A percentile compares a stretch with the other conserved stretches of the same genome.
phyloP scores from a whole-genome alignment of 2,888 invertebrate species.

The Drosophila acutilabella region DNA sequence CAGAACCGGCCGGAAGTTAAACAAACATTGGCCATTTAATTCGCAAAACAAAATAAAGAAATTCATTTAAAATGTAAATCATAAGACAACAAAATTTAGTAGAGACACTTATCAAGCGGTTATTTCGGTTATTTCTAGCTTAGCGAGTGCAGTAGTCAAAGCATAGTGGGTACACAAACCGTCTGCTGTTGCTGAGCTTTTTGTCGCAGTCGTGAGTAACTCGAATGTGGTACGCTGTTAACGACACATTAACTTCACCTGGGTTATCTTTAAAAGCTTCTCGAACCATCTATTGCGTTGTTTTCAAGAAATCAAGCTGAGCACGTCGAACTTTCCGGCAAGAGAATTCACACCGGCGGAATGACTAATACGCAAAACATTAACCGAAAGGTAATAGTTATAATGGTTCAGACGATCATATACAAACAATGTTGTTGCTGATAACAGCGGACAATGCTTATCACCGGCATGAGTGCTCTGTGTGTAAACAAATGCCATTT shows the following conservation, averaged over 20 bases:
- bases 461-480: constrained; percentile 45
- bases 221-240: constrained; percentile 17
- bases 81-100: too few relatives aligned
- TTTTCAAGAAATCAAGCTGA: constrained; percentile 18
- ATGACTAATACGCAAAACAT: constrained; percentile 35
- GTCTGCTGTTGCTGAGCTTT: not conserved
- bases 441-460: constrained; percentile 45
- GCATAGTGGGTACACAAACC: not conserved
- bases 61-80: too few relatives aligned
- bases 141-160: constrained; percentile 15
- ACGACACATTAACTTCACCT: constrained; percentile 3
- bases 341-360: constrained; percentile 22
- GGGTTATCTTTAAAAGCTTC: constrained; percentile 31
- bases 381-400: constrained; percentile 2
- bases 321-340: constrained; percentile 30
- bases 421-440: constrained; percentile 21
- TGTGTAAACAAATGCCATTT: constrained; percentile 33
- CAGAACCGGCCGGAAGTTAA: not conserved
- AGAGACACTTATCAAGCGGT: not conserved
- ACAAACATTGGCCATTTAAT: not conserved
- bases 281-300: constrained; percentile 30
- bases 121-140: not conserved
- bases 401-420: not conserved
- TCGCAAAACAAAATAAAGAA: not conserved
- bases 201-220: not conserved